phyloP scores from a whole-genome alignment of 1,140 invertebrate genomes.

The Hormaphis cornu region DNA sequence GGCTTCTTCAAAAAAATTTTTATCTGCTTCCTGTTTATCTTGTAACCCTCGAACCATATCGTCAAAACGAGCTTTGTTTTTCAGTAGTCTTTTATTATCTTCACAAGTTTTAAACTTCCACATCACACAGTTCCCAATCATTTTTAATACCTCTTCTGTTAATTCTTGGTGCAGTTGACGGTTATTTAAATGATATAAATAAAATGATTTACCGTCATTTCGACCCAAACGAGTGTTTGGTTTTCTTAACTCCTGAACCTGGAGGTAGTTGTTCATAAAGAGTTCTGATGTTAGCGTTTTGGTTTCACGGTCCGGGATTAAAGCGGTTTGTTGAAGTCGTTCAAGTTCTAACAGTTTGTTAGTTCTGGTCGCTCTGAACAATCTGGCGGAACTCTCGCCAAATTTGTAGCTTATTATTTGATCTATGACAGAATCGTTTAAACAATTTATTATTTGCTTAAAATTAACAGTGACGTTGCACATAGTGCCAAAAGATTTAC shows the following conservation, averaged over 20 bases:
- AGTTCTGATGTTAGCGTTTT: constrained; percentile 29
- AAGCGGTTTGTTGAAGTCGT: constrained; percentile 15
- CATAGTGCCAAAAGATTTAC: constrained; percentile 20
- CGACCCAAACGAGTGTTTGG: constrained; percentile 21
- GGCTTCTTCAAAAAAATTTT: constrained; percentile 22
- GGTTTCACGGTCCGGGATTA: constrained; percentile 26
- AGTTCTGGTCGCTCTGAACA: constrained; percentile 10
- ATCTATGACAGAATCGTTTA: constrained; percentile 25
- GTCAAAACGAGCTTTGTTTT: constrained; percentile 27
- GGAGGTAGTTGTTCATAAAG: constrained; percentile 23
- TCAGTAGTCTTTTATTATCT: constrained; percentile 20
- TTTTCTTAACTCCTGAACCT: constrained; percentile 23
- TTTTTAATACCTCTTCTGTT: constrained; percentile 21
- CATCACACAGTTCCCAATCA: constrained; percentile 23
- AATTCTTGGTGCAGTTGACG: constrained; percentile 26
- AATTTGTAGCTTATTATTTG: constrained; percentile 24
- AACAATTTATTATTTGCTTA: constrained; percentile 19
- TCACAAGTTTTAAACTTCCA: constrained; percentile 29
- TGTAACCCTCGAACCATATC: constrained; percentile 24
- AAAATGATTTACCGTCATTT: constrained; percentile 28
- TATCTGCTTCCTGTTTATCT: constrained; percentile 19
- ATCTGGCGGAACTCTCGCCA: constrained; percentile 18
- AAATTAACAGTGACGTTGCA: constrained; percentile 28
- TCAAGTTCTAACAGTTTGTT: constrained; percentile 24
- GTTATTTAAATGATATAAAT: constrained; percentile 26